These are phyloP conservation scores for Rosalia funebris DNA, from an alignment of 2,888 invertebrate species.

Conservation along the genomic window DNA sequence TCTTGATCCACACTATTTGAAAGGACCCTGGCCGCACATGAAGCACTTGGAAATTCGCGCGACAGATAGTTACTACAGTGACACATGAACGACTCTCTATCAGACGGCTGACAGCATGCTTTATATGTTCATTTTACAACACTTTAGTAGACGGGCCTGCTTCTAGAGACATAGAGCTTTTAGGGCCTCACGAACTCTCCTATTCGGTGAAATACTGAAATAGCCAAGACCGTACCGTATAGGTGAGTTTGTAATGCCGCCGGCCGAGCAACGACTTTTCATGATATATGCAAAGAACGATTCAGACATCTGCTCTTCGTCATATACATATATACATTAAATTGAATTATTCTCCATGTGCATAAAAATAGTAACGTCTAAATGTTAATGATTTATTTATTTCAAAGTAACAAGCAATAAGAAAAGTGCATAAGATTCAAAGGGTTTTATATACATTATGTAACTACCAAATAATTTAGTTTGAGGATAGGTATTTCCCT, in stretches of 20 bases:
- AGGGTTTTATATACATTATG: too few relatives aligned
- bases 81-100: constrained; percentile 57
- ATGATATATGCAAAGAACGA: constrained; percentile 38
- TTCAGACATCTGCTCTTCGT: constrained; percentile 20
- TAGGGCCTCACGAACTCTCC: constrained; percentile 53
- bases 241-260: constrained; percentile 55
- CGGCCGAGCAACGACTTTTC: constrained; percentile 40
- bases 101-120: constrained; percentile 61
- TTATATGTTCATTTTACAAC: constrained; percentile 65
- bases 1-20: background rate
- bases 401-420: background rate
- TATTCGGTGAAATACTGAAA: constrained; percentile 55
- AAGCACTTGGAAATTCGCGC: constrained; percentile 38
- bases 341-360: constrained; percentile 8
- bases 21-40: constrained; percentile 10
- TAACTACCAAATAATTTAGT: too few relatives aligned
- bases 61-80: constrained; percentile 51
- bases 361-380: background rate
- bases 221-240: constrained; percentile 59
- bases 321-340: constrained; percentile 15
- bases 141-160: constrained; percentile 60
- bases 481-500: too few relatives aligned
- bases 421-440: too few relatives aligned
- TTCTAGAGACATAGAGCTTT: constrained; percentile 57
- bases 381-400: constrained; percentile 1